These are phyloP conservation scores for Nasonia giraulti DNA, from an alignment of 1,140 invertebrate genomes.

Conservation along the genomic window DNA sequence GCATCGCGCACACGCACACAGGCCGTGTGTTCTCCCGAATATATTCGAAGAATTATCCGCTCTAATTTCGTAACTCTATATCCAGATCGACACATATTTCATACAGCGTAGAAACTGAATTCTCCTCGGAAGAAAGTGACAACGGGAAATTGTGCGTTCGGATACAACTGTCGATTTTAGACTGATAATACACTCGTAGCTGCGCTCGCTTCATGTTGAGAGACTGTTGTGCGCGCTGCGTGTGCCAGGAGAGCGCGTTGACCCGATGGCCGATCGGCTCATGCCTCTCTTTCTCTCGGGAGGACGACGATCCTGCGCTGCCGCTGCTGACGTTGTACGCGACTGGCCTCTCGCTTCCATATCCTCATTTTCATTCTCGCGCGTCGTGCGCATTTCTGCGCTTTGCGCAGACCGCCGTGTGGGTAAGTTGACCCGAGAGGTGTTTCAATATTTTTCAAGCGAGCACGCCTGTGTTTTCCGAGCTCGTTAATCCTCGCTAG, in stretches of 20 bases:
- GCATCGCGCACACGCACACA: background rate
- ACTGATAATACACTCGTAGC: background rate
- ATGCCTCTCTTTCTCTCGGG: constrained; percentile 16
- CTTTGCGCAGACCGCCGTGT: too few relatives aligned
- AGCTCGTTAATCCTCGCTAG: too few relatives aligned
- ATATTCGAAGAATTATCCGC: background rate
- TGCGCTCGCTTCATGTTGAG: background rate
- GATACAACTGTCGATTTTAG: background rate
- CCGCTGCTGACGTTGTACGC: constrained; percentile 19
- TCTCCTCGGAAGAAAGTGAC: background rate
- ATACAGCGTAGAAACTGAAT: background rate
- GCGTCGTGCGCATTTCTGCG: background rate
- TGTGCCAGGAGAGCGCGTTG: constrained; percentile 56
- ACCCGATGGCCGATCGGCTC: constrained; percentile 56
- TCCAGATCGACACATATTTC: background rate
- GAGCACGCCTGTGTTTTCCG: too few relatives aligned
- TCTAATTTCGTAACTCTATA: background rate
- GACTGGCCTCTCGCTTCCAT: background rate
- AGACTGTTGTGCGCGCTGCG: constrained; percentile 5
- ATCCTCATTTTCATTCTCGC: background rate
- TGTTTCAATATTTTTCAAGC: too few relatives aligned
- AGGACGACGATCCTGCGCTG: background rate
- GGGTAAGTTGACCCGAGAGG: too few relatives aligned
- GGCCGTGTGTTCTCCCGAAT: background rate
- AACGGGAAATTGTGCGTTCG: background rate